phyloP scores from a whole-genome alignment of 2,888 invertebrate species.

The Peribatodes rhomboidaria region DNA sequence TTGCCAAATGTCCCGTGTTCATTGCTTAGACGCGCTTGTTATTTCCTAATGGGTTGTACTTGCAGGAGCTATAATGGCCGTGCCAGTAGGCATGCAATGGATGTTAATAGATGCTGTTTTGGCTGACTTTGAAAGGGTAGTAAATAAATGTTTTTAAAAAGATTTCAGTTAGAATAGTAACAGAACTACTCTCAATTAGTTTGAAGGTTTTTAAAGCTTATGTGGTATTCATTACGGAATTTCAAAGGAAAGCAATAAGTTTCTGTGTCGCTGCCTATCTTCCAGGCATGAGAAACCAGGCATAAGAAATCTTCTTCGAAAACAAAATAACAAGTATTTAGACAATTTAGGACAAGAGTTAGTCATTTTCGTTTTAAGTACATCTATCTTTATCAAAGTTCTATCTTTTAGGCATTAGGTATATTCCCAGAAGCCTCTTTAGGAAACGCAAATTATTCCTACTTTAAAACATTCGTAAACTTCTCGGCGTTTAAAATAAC shows the following conservation, averaged over 20 bases:
- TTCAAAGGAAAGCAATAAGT: no score
- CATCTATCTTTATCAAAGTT: not conserved
- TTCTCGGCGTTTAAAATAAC: slow-evolving; percentile 44
- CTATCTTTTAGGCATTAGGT: not conserved
- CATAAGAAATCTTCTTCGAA: no score
- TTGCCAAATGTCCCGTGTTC: slow-evolving; percentile 44
- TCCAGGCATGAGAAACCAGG: no score
- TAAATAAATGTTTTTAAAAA: not conserved
- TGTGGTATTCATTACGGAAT: no score
- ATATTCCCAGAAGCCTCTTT: slow-evolving; percentile 30
- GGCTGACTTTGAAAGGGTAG: not conserved
- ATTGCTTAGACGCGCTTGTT: slow-evolving; percentile 27
- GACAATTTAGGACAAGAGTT: no score
- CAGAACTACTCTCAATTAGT: no score
- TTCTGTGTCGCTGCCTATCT: no score
- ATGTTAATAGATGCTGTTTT: not conserved
- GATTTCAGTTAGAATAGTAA: no score
- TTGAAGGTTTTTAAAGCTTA: no score
- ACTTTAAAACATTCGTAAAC: slow-evolving; percentile 42
- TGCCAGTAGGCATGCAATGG: not conserved
- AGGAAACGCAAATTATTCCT: slow-evolving; percentile 34
- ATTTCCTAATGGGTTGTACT: slow-evolving; percentile 24
- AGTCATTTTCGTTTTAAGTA: not conserved
- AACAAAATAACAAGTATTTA: no score
- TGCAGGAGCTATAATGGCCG: slow-evolving; percentile 17